Percentiles rank a stretch among this genome's conserved stretches.
Evolutionary conservation across 2,797 vertebrate genomes (phyloP).

Genomic region (Eurystomus glaucurus): DNA sequence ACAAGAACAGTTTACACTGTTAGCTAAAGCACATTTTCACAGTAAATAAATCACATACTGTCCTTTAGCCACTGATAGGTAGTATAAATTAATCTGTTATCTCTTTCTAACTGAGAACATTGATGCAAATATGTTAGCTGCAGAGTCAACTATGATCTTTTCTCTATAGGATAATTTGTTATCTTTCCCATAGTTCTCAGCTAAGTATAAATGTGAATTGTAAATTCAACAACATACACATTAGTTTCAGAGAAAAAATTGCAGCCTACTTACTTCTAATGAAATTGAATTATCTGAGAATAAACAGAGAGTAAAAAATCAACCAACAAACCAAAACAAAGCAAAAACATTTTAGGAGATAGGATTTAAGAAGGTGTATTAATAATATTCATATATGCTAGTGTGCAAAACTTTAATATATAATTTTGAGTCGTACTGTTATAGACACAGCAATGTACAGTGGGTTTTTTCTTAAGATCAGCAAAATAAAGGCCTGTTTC

Average conservation of each 20-base stretch:
- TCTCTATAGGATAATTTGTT: background rate
- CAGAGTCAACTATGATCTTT: background rate
- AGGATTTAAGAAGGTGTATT: background rate
- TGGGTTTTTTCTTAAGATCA: background rate
- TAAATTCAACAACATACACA: background rate
- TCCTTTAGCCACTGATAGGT: background rate
- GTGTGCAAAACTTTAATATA: background rate
- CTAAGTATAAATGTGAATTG: background rate
- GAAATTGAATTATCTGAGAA: background rate
- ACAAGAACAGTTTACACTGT: background rate
- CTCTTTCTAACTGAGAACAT: background rate
- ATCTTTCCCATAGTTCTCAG: background rate
- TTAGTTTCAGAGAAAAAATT: background rate
- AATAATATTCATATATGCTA: background rate
- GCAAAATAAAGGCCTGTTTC: background rate
- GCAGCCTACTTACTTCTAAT: background rate
- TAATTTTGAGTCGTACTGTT: background rate
- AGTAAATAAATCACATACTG: background rate
- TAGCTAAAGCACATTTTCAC: background rate
- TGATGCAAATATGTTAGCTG: background rate
- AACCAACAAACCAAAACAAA: background rate
- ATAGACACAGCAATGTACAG: background rate
- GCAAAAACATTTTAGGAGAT: background rate
- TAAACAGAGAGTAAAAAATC: background rate
- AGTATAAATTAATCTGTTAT: slow-evolving; percentile 6